Evolutionary conservation across 2,888 invertebrate genomes (phyloP).

Genomic region (Linhomoeus sp.): DNA sequence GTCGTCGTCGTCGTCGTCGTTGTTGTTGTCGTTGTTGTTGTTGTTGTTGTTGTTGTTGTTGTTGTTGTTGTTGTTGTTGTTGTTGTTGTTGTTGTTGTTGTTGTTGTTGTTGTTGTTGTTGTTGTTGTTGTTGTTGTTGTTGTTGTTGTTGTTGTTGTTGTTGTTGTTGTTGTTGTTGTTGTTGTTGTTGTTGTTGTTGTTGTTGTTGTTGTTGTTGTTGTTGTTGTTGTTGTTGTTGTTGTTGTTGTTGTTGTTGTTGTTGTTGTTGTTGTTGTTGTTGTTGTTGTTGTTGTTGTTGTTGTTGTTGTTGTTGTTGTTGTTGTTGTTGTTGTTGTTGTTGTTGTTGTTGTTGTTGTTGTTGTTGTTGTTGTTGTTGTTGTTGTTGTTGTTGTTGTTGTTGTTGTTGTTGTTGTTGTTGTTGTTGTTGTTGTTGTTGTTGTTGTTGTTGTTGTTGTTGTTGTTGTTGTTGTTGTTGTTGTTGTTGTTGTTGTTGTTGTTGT

Average conservation of each 20-base stretch:
- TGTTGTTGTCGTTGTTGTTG: background rate
- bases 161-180: conserved; percentile 2
- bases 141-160: conserved; percentile 2
- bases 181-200: conserved; percentile 2
- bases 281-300: conserved; percentile 2
- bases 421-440: conserved; percentile 2
- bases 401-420: conserved; percentile 2
- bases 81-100: conserved; percentile 2
- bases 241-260: conserved; percentile 2
- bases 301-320: conserved; percentile 2
- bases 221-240: conserved; percentile 2
- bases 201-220: conserved; percentile 2
- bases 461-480: conserved; percentile 2
- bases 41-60: conserved; percentile 2
- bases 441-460: conserved; percentile 2
- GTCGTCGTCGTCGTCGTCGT: background rate
- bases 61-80: conserved; percentile 2
- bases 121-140: conserved; percentile 2
- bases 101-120: conserved; percentile 2
- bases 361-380: conserved; percentile 2
- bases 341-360: conserved; percentile 1
- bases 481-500: conserved; percentile 2
- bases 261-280: conserved; percentile 2
- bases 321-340: conserved; percentile 2
- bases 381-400: conserved; percentile 2